phyloP scores from a whole-genome alignment of 2,797 vertebrate genomes.

The Macropus fuliginosus region DNA sequence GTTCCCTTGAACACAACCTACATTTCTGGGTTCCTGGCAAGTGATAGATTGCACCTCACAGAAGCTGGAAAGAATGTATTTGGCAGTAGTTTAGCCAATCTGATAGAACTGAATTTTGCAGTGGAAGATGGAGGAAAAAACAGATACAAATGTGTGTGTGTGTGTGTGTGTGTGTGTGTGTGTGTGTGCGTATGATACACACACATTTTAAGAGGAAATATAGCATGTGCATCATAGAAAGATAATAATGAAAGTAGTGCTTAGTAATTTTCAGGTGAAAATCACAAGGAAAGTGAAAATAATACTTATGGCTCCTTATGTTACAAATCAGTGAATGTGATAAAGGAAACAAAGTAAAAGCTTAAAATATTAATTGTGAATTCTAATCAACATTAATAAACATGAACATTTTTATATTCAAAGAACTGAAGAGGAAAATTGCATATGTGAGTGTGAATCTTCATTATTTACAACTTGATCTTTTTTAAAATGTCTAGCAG shows the following conservation, averaged over 20 bases:
- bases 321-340: not conserved
- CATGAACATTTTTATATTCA: not conserved
- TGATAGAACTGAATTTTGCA: not conserved
- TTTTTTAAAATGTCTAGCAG: not conserved
- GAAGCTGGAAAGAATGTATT: not conserved
- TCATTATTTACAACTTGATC: not conserved
- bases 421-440: not conserved
- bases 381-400: not conserved
- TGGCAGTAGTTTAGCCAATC: not conserved
- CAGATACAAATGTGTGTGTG: not conserved
- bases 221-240: not conserved
- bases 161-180: no score
- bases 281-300: not conserved
- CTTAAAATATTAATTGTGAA: not conserved
- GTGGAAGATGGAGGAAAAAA: not conserved
- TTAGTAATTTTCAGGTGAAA: not conserved
- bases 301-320: not conserved
- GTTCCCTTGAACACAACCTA: not conserved
- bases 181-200: not conserved
- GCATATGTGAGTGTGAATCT: not conserved
- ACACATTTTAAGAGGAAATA: not conserved
- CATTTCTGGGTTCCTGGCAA: not conserved
- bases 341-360: not conserved
- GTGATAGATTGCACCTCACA: not conserved
- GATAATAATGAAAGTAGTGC: not conserved